phyloP scores from a whole-genome alignment of 2,888 invertebrate genomes.

The Atethmia centrago region DNA sequence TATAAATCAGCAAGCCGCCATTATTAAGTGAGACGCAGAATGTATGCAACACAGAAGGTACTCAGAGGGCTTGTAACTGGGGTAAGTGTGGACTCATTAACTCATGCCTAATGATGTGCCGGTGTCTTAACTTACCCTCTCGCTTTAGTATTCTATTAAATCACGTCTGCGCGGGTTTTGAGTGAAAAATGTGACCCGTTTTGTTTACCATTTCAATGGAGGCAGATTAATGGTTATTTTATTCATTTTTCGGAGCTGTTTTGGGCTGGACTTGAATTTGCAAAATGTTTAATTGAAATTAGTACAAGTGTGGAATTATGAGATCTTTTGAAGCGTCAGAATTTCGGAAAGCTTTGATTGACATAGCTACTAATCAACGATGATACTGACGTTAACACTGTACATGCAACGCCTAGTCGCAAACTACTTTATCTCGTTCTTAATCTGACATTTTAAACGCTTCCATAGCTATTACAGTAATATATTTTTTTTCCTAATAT shows the following conservation, averaged over 20 bases:
- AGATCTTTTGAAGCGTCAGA: background rate
- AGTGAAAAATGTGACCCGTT: conserved; percentile 57
- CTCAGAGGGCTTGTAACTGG: conserved; percentile 62
- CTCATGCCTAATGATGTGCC: conserved; percentile 79
- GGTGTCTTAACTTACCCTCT: conserved; percentile 70
- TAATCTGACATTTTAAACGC: background rate
- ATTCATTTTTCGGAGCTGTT: conserved; percentile 6
- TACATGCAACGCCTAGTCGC: background rate
- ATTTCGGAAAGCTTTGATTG: background rate
- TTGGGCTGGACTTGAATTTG: background rate
- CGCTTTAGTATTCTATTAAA: conserved; percentile 75
- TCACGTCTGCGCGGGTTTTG: conserved; percentile 62
- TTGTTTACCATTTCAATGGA: conserved; percentile 41
- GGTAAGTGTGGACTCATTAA: conserved; percentile 78
- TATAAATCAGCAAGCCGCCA: conserved; percentile 42
- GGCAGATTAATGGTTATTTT: conserved; percentile 32
- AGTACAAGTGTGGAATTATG: background rate
- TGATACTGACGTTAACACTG: background rate
- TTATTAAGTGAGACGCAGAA: conserved; percentile 59
- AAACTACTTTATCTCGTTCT: background rate
- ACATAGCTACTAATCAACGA: background rate
- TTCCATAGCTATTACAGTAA: background rate
- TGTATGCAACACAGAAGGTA: conserved; percentile 54
- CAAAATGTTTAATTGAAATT: background rate
- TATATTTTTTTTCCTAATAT: background rate